A percentile compares a stretch with the other conserved stretches of the same genome.
Conservation (phyloP, 2,888 invertebrate genomes). For the Adelognathus sp. region DNA sequence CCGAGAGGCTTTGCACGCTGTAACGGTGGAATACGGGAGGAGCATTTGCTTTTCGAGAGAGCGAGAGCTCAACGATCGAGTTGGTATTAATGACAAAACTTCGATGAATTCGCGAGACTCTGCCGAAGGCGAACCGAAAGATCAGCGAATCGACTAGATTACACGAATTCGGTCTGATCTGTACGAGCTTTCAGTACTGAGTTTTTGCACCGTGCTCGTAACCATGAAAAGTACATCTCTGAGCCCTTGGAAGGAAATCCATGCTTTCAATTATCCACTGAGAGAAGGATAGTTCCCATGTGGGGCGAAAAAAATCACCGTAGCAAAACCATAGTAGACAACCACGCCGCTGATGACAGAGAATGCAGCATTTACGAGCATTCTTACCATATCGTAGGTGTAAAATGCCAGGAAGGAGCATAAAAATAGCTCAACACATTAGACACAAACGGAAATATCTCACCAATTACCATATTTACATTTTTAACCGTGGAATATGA, state of each 20-base stretch:
- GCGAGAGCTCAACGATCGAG: conserved; percentile 11
- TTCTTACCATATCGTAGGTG: no score
- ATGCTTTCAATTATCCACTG: no score
- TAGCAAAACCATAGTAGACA: no score
- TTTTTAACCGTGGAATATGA: no score
- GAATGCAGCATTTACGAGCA: no score
- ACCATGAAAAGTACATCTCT: not conserved
- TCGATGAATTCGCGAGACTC: conserved; percentile 17
- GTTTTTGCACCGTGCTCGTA: not conserved
- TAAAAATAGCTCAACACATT: no score
- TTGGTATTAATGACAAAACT: conserved; percentile 48
- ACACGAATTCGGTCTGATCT: not conserved
- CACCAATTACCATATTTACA: no score
- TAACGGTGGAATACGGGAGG: not conserved
- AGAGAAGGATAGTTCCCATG: no score
- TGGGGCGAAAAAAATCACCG: no score
- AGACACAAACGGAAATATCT: no score
- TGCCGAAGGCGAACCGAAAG: not conserved
- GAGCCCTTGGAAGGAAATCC: not conserved
- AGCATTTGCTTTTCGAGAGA: conserved; percentile 1
- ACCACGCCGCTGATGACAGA: no score
- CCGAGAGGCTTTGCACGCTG: conserved; percentile 15
- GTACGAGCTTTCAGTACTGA: not conserved
- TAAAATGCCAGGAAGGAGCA: no score
- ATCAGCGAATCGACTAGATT: not conserved